These are phyloP conservation scores for Gymnoscopelus braueri DNA, from an alignment of 2,797 vertebrate species.

Conservation along the genomic window DNA sequence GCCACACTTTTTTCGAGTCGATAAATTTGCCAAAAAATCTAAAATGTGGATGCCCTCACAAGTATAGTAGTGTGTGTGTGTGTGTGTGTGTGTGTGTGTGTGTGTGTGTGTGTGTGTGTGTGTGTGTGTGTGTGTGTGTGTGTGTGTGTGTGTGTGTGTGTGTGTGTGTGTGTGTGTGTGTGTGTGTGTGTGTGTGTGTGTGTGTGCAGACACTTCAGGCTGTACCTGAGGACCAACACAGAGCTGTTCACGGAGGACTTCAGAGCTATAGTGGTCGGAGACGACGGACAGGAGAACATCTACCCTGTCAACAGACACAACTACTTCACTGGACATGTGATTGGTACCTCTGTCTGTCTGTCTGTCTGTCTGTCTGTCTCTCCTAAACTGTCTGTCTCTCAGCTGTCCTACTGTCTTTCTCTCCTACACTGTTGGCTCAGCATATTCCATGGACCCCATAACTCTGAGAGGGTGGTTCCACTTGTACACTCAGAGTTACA, in stretches of 20 bases:
- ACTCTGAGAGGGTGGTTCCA: too few relatives aligned
- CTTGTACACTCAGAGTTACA: too few relatives aligned
- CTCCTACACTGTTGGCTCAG: too few relatives aligned
- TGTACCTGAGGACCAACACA: constrained; percentile 92
- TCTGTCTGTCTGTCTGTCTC: background rate
- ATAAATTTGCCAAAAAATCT: too few relatives aligned
- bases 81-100: too few relatives aligned
- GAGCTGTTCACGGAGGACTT: constrained; percentile 91
- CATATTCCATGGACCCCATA: too few relatives aligned
- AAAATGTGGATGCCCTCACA: too few relatives aligned
- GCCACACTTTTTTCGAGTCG: too few relatives aligned
- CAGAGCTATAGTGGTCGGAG: constrained; percentile 85
- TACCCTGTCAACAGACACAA: constrained; percentile 87
- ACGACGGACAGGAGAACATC: constrained; percentile 79
- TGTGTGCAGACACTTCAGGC: constrained; percentile 87
- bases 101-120: background rate
- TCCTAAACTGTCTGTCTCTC: background rate
- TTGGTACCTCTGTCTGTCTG: constrained; percentile 76
- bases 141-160: constrained; percentile 61
- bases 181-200: constrained; percentile 57
- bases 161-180: constrained; percentile 64
- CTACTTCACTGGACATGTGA: constrained; percentile 93
- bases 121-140: background rate
- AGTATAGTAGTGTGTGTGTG: too few relatives aligned
- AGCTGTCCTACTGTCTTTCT: too few relatives aligned